A percentile compares a stretch with the other conserved stretches of the same genome.
These are phyloP conservation scores for Masticophis lateralis DNA, from an alignment of 2,797 vertebrate species.

Conservation along the genomic window DNA sequence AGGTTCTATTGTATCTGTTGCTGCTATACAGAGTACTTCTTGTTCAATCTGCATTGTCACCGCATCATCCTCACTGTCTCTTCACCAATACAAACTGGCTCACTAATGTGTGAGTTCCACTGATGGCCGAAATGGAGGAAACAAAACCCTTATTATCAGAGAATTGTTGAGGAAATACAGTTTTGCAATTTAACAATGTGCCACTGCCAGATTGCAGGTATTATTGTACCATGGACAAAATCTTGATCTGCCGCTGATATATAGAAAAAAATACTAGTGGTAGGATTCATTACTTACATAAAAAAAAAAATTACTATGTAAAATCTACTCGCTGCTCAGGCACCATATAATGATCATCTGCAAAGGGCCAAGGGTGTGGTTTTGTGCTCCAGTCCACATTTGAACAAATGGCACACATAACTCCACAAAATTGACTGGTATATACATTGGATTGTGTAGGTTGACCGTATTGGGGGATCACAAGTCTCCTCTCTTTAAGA, in stretches of 20 bases:
- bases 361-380: neutral
- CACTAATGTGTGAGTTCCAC: neutral
- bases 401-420: neutral
- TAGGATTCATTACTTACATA: neutral
- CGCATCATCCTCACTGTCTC: neutral
- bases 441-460: neutral
- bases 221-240: neutral
- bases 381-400: neutral
- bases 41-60: neutral
- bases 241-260: neutral
- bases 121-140: neutral
- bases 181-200: neutral
- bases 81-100: neutral
- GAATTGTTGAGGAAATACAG: neutral
- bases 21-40: neutral
- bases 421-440: neutral
- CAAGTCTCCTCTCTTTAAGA: slow-evolving; percentile 3
- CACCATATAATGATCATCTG: neutral
- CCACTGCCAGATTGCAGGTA: neutral
- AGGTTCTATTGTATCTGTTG: neutral
- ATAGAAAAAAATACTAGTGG: neutral
- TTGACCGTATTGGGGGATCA: neutral
- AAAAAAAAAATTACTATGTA: neutral
- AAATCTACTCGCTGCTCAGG: neutral
- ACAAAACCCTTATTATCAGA: neutral